Evolutionary conservation across 2,888 invertebrate genomes (phyloP).

Genomic region (Agrypnus murinus): DNA sequence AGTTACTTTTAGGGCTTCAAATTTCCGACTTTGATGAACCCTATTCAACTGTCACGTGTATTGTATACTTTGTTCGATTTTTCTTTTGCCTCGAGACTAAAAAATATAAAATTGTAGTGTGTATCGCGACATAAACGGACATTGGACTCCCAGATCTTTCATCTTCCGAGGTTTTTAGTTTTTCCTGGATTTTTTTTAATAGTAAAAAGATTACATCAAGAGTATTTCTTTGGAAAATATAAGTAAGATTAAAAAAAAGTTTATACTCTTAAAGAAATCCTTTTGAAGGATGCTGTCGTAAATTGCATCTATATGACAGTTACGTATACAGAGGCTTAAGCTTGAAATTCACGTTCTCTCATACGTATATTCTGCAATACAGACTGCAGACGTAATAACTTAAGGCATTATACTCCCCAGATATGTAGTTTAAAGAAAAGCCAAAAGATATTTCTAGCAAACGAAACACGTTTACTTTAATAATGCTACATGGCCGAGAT

Average conservation of each 20-base stretch:
- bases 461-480: background rate
- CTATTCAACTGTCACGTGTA: constrained; percentile 23
- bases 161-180: no score
- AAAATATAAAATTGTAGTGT: no score
- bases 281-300: constrained; percentile 12
- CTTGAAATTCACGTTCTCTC: constrained; percentile 13
- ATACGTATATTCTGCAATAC: constrained; percentile 1
- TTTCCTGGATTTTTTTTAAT: no score
- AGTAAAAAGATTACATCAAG: no score
- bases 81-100: background rate
- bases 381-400: constrained; percentile 27
- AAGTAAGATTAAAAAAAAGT: background rate
- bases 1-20: background rate
- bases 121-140: no score
- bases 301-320: constrained; percentile 32
- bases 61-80: constrained; percentile 3
- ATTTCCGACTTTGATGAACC: constrained; percentile 19
- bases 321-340: constrained; percentile 30
- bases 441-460: background rate
- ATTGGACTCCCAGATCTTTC: no score
- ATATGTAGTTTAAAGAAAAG: constrained; percentile 1
- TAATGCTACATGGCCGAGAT: background rate
- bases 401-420: constrained; percentile 2
- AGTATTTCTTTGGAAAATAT: background rate
- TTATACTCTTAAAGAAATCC: background rate